Percentiles rank a stretch among this genome's conserved stretches.
Conservation (phyloP, 35 echinoderm and acorn worm genomes). For the Lytechinus variegatus region DNA sequence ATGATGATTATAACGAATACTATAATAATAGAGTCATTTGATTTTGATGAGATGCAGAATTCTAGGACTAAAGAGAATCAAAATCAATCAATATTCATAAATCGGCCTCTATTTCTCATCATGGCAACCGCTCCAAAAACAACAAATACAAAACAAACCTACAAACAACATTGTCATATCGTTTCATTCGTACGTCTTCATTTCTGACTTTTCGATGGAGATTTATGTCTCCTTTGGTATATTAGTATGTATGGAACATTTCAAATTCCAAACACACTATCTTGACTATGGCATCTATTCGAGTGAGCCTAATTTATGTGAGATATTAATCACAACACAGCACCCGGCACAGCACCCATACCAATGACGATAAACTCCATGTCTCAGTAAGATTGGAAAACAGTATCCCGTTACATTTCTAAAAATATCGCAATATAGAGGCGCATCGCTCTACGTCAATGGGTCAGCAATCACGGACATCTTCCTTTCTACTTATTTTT, state of each 20-base stretch:
- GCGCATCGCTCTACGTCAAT: not conserved
- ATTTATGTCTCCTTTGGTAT: no score
- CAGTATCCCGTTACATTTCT: not conserved
- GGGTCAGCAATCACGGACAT: not conserved
- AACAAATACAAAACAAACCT: no score
- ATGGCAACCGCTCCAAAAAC: no score
- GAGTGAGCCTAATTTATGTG: not conserved
- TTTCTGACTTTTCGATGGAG: no score
- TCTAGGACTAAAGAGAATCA: not conserved
- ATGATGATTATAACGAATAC: not conserved
- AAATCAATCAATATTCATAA: no score
- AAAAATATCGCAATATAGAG: constrained; percentile 19
- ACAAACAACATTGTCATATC: no score
- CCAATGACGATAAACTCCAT: not conserved
- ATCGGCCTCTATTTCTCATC: no score
- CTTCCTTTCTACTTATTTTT: not conserved
- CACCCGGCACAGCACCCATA: not conserved
- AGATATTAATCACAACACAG: not conserved
- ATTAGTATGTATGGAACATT: not conserved
- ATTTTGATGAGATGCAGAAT: not conserved
- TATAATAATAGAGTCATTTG: not conserved
- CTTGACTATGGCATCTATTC: not conserved
- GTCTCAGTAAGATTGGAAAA: not conserved
- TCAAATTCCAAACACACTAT: not conserved
- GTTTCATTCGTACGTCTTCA: no score